Evolutionary conservation across 1,140 invertebrate genomes (phyloP).

Genomic region (Lasioglossum albipes): DNA sequence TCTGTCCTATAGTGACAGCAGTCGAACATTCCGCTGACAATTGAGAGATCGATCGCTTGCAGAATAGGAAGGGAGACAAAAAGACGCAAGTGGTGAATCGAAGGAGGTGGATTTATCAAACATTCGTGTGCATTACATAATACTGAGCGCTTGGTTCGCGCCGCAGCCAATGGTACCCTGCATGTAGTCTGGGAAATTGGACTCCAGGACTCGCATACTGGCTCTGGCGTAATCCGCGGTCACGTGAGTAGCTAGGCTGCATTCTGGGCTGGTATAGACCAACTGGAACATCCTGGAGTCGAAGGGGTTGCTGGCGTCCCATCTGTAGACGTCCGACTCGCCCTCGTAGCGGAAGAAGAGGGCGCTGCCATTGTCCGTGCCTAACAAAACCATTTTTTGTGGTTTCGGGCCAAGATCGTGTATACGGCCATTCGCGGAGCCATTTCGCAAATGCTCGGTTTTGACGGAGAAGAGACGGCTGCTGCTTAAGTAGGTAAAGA

Average conservation of each 20-base stretch:
- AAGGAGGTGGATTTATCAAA: not conserved
- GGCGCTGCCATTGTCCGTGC: slow-evolving; percentile 82
- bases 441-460: slow-evolving; percentile 81
- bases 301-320: slow-evolving; percentile 74
- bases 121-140: slow-evolving; percentile 70
- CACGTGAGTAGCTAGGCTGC: slow-evolving; percentile 81
- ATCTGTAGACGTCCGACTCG: slow-evolving; percentile 77
- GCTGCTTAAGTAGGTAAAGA: slow-evolving; percentile 82
- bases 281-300: slow-evolving; percentile 75
- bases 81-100: not conserved
- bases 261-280: slow-evolving; percentile 80
- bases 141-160: slow-evolving; percentile 79
- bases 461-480: slow-evolving; percentile 81
- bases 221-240: slow-evolving; percentile 80
- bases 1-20: too few relatives aligned
- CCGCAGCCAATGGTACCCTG: slow-evolving; percentile 83
- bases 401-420: slow-evolving; percentile 81
- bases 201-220: slow-evolving; percentile 82
- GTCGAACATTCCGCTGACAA: too few relatives aligned
- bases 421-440: slow-evolving; percentile 79
- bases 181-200: slow-evolving; percentile 84
- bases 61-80: too few relatives aligned
- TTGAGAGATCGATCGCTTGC: too few relatives aligned
- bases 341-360: slow-evolving; percentile 82
- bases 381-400: slow-evolving; percentile 81